A percentile compares a stretch with the other conserved stretches of the same genome.
phyloP scores from a whole-genome alignment of 2,888 invertebrate species.

The Protodeltote pygarga region DNA sequence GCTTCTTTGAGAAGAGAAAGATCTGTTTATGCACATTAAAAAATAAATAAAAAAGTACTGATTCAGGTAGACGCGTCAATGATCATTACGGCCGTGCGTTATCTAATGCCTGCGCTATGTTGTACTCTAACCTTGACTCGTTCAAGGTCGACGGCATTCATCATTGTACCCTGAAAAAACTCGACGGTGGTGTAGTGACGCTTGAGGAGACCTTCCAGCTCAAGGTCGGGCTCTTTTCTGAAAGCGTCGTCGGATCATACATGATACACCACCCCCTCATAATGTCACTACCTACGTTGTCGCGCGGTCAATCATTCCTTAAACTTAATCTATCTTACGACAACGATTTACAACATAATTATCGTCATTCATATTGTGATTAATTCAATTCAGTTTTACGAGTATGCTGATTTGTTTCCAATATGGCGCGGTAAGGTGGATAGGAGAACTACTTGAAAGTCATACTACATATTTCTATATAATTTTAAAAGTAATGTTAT shows the following conservation, averaged over 20 bases:
- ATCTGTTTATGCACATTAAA: slow-evolving; percentile 82
- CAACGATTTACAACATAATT: too few species aligned
- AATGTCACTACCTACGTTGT: slow-evolving; percentile 26
- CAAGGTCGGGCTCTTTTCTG: slow-evolving; percentile 99
- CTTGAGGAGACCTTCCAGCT: slow-evolving; percentile 99
- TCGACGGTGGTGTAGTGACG: slow-evolving; percentile 99
- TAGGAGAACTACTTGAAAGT: slow-evolving; percentile 4
- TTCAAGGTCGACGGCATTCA: slow-evolving; percentile 99
- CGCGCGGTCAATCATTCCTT: slow-evolving; percentile 1
- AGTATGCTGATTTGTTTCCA: slow-evolving; percentile 2
- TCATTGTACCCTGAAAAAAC: slow-evolving; percentile 99
- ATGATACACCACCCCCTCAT: slow-evolving; percentile 64
- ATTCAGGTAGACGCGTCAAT: slow-evolving; percentile 82
- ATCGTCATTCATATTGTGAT: too few species aligned
- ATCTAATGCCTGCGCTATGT: slow-evolving; percentile 85
- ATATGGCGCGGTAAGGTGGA: background rate
- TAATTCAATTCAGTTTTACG: too few species aligned
- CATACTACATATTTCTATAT: too few species aligned
- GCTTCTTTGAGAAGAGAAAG: slow-evolving; percentile 82
- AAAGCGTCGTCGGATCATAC: slow-evolving; percentile 85
- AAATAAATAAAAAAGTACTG: slow-evolving; percentile 74
- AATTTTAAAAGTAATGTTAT: too few species aligned
- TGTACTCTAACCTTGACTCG: slow-evolving; percentile 97
- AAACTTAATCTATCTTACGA: too few species aligned
- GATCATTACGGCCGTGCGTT: slow-evolving; percentile 85